Evolutionary conservation across 2,113 vertebrate genomes (phyloP).

Genomic region (Ailuropoda melanoleuca): DNA sequence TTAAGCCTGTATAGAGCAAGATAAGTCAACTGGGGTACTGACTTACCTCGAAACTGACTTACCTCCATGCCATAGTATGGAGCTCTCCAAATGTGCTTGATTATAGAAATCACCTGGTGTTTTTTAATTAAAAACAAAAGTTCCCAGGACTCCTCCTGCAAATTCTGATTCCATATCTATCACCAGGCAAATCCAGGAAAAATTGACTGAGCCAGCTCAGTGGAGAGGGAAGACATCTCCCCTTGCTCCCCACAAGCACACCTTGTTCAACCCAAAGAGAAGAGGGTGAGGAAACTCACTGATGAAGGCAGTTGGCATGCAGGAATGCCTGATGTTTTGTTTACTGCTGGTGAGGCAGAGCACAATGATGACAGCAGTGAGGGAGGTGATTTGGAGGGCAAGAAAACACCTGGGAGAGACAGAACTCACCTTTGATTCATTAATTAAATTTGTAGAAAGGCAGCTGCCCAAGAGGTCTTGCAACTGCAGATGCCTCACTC

Average conservation of each 20-base stretch:
- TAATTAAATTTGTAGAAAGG: slow-evolving; percentile 75
- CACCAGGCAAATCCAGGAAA: neutral
- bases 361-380: neutral
- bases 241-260: neutral
- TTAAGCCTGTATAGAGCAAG: neutral
- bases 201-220: neutral
- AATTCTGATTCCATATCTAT: neutral
- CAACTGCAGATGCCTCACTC: neutral
- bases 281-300: neutral
- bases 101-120: neutral
- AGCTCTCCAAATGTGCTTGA: neutral
- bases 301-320: neutral
- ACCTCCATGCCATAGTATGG: neutral
- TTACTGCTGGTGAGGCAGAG: slow-evolving; percentile 37
- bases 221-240: neutral
- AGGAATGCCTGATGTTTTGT: slow-evolving; percentile 52
- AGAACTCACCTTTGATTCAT: slow-evolving; percentile 53
- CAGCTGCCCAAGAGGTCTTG: slow-evolving; percentile 41
- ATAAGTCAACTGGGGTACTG: neutral
- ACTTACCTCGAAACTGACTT: neutral
- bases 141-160: neutral
- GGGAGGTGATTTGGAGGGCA: slow-evolving; percentile 61
- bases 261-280: neutral
- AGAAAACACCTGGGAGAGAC: slow-evolving; percentile 60
- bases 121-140: slow-evolving; percentile 1